Percentiles rank a stretch among this genome's conserved stretches.
phyloP scores from a whole-genome alignment of 2,888 invertebrate genomes.

The Norana najaformis region DNA sequence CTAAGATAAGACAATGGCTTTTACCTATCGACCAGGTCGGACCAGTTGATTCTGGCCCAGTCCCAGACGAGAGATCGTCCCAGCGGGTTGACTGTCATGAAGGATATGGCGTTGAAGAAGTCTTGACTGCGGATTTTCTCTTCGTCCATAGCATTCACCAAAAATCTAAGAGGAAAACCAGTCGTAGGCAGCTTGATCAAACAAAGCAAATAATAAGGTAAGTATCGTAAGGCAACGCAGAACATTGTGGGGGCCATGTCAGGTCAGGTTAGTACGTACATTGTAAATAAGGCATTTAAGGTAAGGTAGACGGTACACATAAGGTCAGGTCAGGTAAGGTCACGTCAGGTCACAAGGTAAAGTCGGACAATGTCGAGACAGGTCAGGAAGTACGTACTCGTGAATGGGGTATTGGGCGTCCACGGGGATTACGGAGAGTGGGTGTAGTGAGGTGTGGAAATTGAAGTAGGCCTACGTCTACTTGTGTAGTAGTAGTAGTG shows the following conservation, averaged over 20 bases:
- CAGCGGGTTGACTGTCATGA: constrained; percentile 74
- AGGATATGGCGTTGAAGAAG: constrained; percentile 74
- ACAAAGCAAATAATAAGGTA: too few species aligned
- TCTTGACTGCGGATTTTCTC: constrained; percentile 80
- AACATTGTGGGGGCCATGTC: neutral
- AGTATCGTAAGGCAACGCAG: neutral
- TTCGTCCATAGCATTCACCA: constrained; percentile 76
- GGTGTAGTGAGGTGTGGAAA: too few species aligned
- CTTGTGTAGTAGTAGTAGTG: neutral
- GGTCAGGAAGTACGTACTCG: too few species aligned
- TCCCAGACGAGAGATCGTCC: constrained; percentile 81
- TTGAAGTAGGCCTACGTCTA: neutral
- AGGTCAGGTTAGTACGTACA: too few species aligned
- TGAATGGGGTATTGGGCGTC: too few species aligned
- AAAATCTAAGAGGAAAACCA: constrained; percentile 43
- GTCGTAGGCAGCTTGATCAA: neutral
- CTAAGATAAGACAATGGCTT: neutral
- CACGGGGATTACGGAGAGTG: too few species aligned
- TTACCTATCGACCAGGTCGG: constrained; percentile 69
- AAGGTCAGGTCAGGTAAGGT: too few species aligned
- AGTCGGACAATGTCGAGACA: too few species aligned
- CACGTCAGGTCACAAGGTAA: too few species aligned
- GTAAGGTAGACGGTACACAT: too few species aligned
- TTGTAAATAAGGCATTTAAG: too few species aligned
- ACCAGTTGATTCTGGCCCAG: constrained; percentile 79